phyloP scores from a whole-genome alignment of 2,888 invertebrate species.

The Catocala nupta region DNA sequence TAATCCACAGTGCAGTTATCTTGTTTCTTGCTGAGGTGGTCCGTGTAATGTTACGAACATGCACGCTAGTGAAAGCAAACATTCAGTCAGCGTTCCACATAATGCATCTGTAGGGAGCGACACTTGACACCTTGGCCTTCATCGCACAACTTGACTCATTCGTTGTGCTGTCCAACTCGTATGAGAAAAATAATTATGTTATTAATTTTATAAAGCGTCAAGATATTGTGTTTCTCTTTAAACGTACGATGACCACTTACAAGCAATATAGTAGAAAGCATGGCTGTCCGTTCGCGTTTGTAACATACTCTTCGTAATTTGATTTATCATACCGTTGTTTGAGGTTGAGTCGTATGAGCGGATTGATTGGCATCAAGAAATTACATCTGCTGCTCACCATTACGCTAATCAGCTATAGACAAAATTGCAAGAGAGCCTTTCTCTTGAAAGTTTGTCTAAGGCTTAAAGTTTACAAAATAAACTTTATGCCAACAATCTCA shows the following conservation, averaged over 20 bases:
- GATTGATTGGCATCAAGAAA: too few species aligned
- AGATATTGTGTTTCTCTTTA: not conserved
- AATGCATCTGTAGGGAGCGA: conserved; percentile 75
- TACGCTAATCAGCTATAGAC: too few species aligned
- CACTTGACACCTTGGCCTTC: conserved; percentile 81
- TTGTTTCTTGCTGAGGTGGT: conserved; percentile 57
- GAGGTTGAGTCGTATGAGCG: too few species aligned
- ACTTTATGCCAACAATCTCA: too few species aligned
- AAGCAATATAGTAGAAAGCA: too few species aligned
- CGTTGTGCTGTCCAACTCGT: conserved; percentile 29
- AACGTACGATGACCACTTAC: not conserved
- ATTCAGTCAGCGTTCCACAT: conserved; percentile 76
- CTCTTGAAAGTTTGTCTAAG: too few species aligned
- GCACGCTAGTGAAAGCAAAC: conserved; percentile 82
- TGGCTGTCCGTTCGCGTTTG: too few species aligned
- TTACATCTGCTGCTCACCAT: too few species aligned
- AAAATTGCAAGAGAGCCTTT: too few species aligned
- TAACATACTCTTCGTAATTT: too few species aligned
- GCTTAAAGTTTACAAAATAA: too few species aligned
- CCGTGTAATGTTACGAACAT: conserved; percentile 79
- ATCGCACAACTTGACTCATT: conserved; percentile 55
- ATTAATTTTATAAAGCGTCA: conserved; percentile 1
- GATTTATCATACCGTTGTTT: too few species aligned
- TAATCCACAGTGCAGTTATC: conserved; percentile 51
- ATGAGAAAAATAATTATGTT: conserved; percentile 32